phyloP scores from a whole-genome alignment of 2,113 vertebrate genomes.

The Maccullochella peelii region DNA sequence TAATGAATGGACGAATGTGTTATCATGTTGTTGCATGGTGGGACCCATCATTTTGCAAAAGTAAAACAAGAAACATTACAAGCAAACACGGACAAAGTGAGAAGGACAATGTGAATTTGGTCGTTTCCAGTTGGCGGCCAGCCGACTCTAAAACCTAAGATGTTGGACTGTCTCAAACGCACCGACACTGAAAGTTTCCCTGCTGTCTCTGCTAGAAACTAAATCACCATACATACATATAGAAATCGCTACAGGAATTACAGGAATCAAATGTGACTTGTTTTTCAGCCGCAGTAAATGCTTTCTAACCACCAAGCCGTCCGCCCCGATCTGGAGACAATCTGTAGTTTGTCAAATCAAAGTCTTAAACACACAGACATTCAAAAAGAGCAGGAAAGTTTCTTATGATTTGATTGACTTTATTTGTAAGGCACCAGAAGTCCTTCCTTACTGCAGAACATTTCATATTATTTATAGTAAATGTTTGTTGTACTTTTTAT shows the following conservation, averaged over 20 bases:
- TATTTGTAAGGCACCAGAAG: slow-evolving; percentile 88
- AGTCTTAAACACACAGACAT: neutral
- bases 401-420: slow-evolving; percentile 81
- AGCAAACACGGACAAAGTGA: neutral
- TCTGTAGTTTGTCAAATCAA: neutral
- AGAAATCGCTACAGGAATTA: too few relatives aligned
- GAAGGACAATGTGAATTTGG: neutral
- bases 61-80: neutral
- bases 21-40: neutral
- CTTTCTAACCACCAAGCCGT: neutral
- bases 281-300: neutral
- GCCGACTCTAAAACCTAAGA: neutral
- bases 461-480: slow-evolving; percentile 84
- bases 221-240: neutral
- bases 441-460: slow-evolving; percentile 87
- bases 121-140: neutral
- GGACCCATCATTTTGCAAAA: neutral
- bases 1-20: neutral
- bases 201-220: neutral
- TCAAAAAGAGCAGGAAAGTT: neutral
- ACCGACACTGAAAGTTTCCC: neutral
- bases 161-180: neutral
- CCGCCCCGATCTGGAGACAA: neutral
- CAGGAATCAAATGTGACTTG: neutral
- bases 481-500: slow-evolving; percentile 76